A percentile compares a stretch with the other conserved stretches of the same genome.
These are phyloP conservation scores for Pristiophorus japonicus DNA, from an alignment of 2,113 vertebrate genomes.

Conservation along the genomic window DNA sequence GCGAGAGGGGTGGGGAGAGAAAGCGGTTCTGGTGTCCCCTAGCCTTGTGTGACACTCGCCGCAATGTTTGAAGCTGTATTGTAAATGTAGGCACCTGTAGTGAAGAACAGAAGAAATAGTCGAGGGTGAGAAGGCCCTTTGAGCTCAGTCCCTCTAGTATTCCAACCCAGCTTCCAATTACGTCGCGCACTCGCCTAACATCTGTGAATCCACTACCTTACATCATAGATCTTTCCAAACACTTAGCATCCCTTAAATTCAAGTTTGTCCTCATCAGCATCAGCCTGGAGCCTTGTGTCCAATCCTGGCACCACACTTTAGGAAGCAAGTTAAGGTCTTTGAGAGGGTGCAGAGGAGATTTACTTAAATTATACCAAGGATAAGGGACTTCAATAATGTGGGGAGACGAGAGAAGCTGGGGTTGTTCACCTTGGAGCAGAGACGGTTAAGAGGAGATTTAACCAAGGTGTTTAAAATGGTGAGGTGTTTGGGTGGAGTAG, in stretches of 20 bases:
- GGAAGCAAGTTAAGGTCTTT: too few relatives aligned
- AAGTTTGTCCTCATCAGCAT: neutral
- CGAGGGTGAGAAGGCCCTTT: neutral
- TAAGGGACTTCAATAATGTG: too few relatives aligned
- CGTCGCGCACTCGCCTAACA: neutral
- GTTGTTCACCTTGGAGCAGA: too few relatives aligned
- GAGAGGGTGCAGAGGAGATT: too few relatives aligned
- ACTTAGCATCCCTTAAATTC: neutral
- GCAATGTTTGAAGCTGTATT: neutral
- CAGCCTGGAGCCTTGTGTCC: too few relatives aligned
- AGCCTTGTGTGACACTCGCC: neutral
- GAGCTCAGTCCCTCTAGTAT: neutral
- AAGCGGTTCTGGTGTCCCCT: neutral
- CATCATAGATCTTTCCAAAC: neutral
- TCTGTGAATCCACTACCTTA: neutral
- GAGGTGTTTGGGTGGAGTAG: too few relatives aligned
- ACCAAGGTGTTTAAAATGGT: too few relatives aligned
- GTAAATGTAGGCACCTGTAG: neutral
- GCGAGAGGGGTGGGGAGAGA: neutral
- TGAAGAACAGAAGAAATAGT: neutral
- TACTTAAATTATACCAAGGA: too few relatives aligned
- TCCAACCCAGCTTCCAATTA: neutral
- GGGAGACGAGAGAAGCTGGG: too few relatives aligned
- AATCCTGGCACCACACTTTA: too few relatives aligned
- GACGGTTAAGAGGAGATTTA: too few relatives aligned